Evolutionary conservation across 64 coral and sea anemone genomes (phyloP), one percentile per base, ranked within the genome.

Genomic region (Porites lutea): DNA sequence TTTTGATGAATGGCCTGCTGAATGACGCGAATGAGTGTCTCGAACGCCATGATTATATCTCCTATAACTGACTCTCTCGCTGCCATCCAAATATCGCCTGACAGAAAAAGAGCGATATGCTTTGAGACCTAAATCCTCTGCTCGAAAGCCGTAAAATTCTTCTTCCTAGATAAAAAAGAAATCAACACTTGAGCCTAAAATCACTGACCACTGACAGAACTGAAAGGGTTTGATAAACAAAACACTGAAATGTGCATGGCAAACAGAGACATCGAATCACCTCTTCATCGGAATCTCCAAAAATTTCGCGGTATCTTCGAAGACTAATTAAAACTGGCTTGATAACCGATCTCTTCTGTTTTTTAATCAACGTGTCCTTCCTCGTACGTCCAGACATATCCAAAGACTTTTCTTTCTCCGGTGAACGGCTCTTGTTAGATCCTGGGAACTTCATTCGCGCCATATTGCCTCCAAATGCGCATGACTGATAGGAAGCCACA

Each of bases 281-380:
- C 93, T 98, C 96, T 76, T 98, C 93, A 71, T 98, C 96, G 50
- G 96, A 98, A 95, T 93, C 90, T 83, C 96, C 96, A 93, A 98
- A 98, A 60, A 98, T 98, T 94, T 98, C 95, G 60, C 95, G 92
- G 88, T 90, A 97, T 94, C 88, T 85, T 46, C 95, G 92, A 45
- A 94, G 79, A 18, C 92, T 89, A 50, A 97, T 97, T 47, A 88
- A 92, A 64, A 89, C 83, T 79, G 95, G 95, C 69, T 59, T 80
- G 45, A 91, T 82, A n/a, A 79, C 13, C 82, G 86, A 82, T 23
- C 68, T 59, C 50, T 91, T 82, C 21, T 75, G 55, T 76, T 71
- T 82, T 60, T 59, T 65, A 22, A 46, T 50, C 13, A 74, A 48
- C 18, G 80, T 53, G 43, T 65, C 89, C 21, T 80, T 82, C 58